Percentiles rank a stretch among this genome's conserved stretches.
These are phyloP conservation scores for Folsomia manolachei DNA, from an alignment of 2,888 invertebrate species.

Conservation along the genomic window DNA sequence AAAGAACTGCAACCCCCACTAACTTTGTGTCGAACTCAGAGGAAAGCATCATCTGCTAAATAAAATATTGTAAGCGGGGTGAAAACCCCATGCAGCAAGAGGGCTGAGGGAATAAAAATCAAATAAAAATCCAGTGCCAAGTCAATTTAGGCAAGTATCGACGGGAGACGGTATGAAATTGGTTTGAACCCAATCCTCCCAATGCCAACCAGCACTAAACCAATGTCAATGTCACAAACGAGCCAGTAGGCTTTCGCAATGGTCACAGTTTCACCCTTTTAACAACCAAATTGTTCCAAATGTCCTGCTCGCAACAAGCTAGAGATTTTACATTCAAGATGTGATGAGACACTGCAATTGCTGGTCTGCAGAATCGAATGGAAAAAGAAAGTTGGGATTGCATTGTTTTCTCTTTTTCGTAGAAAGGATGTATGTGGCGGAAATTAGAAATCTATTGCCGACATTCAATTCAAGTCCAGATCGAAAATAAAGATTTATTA, in stretches of 20 bases:
- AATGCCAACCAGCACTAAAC: not conserved
- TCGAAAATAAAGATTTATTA: not conserved
- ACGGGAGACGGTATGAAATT: not conserved
- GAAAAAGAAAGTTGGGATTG: not conserved
- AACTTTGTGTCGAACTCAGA: too few relatives aligned
- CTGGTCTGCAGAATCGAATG: not conserved
- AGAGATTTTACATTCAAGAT: too few relatives aligned
- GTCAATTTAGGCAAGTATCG: not conserved
- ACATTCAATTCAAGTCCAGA: not conserved
- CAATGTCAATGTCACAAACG: not conserved
- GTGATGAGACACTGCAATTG: not conserved
- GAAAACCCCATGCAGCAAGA: not conserved
- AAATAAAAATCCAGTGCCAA: not conserved
- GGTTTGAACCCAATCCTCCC: not conserved
- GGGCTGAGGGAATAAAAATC: slow-evolving; percentile 2
- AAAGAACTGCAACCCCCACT: too few relatives aligned
- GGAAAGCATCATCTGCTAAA: not conserved
- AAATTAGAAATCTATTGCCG: slow-evolving; percentile 6
- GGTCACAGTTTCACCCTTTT: too few relatives aligned
- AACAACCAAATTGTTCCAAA: too few relatives aligned
- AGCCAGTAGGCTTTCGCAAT: not conserved
- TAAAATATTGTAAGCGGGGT: slow-evolving; percentile 9
- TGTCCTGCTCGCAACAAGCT: too few relatives aligned
- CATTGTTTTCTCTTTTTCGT: not conserved
- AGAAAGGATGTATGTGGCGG: not conserved